Conservation (phyloP, 2,888 invertebrate genomes). For the Dynastes hyllus region DNA sequence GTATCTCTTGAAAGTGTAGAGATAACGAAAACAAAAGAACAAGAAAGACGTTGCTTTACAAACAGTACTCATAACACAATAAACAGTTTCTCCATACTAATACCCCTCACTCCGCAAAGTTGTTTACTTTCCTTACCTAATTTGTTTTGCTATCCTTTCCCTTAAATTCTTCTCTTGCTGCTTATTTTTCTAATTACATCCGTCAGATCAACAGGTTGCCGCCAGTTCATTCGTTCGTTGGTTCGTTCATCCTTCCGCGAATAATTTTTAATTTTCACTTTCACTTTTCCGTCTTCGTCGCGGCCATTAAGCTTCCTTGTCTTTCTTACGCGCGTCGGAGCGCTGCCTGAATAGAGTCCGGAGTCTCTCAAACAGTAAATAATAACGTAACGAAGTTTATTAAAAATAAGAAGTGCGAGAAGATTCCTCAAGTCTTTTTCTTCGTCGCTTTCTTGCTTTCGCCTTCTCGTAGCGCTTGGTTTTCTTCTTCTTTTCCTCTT, state of each 20-base stretch:
- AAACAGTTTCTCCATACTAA: conserved; percentile 9
- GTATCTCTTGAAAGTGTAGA: no score
- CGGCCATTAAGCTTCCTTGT: background rate
- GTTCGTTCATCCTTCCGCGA: conserved; percentile 56
- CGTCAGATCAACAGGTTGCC: conserved; percentile 62
- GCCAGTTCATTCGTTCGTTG: conserved; percentile 52
- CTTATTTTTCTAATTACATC: conserved; percentile 56
- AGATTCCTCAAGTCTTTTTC: conserved; percentile 2
- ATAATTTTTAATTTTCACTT: conserved; percentile 63
- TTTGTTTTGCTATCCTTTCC: conserved; percentile 68
- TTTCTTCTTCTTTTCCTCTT: conserved; percentile 2
- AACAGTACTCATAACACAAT: conserved; percentile 23
- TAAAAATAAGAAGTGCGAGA: conserved; percentile 45
- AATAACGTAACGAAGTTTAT: conserved; percentile 50
- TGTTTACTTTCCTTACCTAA: conserved; percentile 68
- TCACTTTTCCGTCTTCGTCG: conserved; percentile 21
- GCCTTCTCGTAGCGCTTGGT: background rate
- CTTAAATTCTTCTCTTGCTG: conserved; percentile 51
- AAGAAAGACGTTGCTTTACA: background rate
- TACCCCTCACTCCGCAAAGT: conserved; percentile 60
- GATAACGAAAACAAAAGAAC: no score
- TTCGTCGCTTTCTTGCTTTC: conserved; percentile 2
- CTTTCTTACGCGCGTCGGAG: background rate
- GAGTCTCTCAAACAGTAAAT: conserved; percentile 43
- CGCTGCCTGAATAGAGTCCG: background rate